Conservation (phyloP, 2,113 vertebrate genomes). For the rabbit (Oryctolagus cuniculus) region DNA sequence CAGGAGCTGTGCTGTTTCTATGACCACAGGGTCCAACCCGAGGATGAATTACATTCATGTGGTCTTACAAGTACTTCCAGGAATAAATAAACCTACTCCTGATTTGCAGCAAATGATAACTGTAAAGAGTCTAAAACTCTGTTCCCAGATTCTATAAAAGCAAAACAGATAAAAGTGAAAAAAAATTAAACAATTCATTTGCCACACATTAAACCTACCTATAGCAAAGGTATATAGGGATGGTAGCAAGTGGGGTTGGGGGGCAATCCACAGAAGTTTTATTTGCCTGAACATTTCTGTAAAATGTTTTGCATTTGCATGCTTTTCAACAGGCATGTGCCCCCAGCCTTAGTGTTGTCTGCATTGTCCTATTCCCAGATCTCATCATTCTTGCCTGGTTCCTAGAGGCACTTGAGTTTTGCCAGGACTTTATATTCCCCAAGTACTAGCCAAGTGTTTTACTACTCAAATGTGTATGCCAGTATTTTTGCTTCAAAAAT, state of each 20-base stretch:
- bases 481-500: conserved; percentile 25
- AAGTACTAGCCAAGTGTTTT: neutral
- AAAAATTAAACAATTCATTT: neutral
- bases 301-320: neutral
- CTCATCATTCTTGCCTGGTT: neutral
- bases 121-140: neutral
- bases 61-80: neutral
- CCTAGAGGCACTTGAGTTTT: neutral
- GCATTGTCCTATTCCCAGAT: neutral
- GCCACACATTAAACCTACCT: neutral
- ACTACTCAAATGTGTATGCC: neutral
- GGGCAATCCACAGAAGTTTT: neutral
- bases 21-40: no score
- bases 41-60: neutral
- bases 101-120: neutral
- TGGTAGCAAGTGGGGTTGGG: no score
- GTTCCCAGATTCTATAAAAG: neutral
- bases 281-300: neutral
- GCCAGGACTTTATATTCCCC: neutral
- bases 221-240: neutral
- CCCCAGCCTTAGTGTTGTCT: neutral
- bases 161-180: neutral
- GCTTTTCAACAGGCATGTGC: fast-evolving
- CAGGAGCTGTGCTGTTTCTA: neutral
- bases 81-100: neutral